phyloP scores from a whole-genome alignment of 2,888 invertebrate species.

The Polyommatus icarus region DNA sequence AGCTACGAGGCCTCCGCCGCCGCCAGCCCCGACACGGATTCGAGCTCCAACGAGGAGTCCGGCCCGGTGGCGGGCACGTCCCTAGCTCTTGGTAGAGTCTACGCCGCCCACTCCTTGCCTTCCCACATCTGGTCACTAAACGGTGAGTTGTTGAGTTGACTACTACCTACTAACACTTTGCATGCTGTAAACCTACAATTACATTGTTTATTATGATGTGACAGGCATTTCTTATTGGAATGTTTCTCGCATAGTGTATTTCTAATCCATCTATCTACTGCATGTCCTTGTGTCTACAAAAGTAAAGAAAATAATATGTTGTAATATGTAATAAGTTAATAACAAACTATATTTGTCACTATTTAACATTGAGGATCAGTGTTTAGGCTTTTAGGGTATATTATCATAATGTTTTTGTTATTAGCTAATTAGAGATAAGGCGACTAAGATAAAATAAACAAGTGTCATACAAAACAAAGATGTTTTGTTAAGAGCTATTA shows the following conservation, averaged over 20 bases:
- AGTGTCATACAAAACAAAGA: background rate
- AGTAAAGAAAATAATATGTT: background rate
- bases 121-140: conserved; percentile 96
- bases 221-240: background rate
- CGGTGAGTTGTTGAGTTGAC: conserved; percentile 79
- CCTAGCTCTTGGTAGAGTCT: conserved; percentile 87
- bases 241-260: background rate
- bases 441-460: background rate
- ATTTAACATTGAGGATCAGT: background rate
- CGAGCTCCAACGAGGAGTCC: conserved; percentile 85
- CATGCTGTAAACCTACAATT: background rate
- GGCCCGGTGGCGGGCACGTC: conserved; percentile 65
- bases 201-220: background rate
- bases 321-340: no score
- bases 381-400: background rate
- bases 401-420: conserved; percentile 3
- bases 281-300: background rate
- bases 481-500: background rate
- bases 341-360: no score
- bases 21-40: conserved; percentile 84
- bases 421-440: background rate
- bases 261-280: background rate
- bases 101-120: conserved; percentile 93
- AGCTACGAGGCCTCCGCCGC: conserved; percentile 83
- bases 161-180: conserved; percentile 33